These are phyloP conservation scores for Manis pentadactyla DNA, from an alignment of 2,797 vertebrate species.

Conservation along the genomic window DNA sequence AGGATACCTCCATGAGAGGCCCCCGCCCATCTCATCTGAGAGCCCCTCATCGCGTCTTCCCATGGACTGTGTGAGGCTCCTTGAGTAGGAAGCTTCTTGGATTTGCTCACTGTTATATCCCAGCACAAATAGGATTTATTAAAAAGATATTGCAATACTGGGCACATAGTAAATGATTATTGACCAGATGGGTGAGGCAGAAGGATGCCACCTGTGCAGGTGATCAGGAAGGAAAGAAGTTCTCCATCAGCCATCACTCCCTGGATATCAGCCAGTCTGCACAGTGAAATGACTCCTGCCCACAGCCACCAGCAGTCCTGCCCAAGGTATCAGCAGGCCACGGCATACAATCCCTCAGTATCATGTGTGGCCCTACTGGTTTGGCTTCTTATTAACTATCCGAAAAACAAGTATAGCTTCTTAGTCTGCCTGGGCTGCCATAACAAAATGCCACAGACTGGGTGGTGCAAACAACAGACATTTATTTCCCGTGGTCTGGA, in stretches of 20 bases:
- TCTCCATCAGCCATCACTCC: neutral
- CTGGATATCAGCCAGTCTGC: neutral
- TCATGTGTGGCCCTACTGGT: neutral
- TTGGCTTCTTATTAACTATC: neutral
- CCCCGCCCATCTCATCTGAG: neutral
- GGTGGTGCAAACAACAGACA: neutral
- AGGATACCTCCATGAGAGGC: neutral
- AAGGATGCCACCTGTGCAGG: neutral
- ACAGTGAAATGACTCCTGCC: rapidly evolving
- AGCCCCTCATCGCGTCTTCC: too few species aligned
- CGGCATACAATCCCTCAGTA: rapidly evolving
- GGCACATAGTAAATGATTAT: neutral
- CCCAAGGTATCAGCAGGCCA: neutral
- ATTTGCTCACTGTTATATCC: rapidly evolving
- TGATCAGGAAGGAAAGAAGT: neutral
- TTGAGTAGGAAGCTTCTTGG: neutral
- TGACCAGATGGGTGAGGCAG: too few species aligned
- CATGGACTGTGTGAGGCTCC: neutral
- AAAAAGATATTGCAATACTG: too few species aligned
- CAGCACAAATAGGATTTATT: neutral
- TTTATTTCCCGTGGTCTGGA: neutral
- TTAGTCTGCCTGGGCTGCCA: neutral
- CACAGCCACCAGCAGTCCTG: rapidly evolving
- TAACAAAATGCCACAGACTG: neutral
- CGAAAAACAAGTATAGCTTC: neutral